Percentiles rank a stretch among this genome's conserved stretches.
Conservation (phyloP, 2,888 invertebrate species). For the Strigamia crassipes region DNA sequence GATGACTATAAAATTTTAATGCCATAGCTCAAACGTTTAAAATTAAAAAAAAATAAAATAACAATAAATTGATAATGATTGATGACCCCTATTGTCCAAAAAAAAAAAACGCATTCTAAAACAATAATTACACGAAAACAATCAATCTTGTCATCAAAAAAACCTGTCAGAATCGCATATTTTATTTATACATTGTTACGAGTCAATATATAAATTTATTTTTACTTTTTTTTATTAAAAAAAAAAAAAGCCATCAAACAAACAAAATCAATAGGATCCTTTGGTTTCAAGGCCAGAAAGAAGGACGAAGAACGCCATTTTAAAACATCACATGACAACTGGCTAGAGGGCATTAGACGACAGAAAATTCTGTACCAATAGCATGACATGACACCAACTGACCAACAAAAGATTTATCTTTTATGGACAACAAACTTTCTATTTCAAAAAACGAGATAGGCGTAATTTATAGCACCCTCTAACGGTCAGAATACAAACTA, state of each 20-base stretch:
- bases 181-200: neutral
- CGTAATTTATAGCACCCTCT: neutral
- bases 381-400: neutral
- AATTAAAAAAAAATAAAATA: neutral
- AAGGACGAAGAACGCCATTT: neutral
- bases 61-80: neutral
- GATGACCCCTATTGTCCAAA: neutral
- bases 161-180: neutral
- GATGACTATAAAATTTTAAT: too few species aligned
- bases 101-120: neutral
- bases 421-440: neutral
- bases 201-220: neutral
- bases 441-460: neutral
- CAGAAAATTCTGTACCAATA: neutral
- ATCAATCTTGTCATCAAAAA: neutral
- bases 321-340: neutral
- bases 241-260: neutral
- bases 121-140: neutral
- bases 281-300: neutral
- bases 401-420: neutral
- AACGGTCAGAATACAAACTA: neutral
- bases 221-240: neutral
- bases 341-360: neutral
- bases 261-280: conserved; percentile 19
- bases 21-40: neutral